A percentile compares a stretch with the other conserved stretches of the same genome.
Evolutionary conservation across 2,113 vertebrate genomes (phyloP).

Genomic region (Paracanthobrama guichenoti): DNA sequence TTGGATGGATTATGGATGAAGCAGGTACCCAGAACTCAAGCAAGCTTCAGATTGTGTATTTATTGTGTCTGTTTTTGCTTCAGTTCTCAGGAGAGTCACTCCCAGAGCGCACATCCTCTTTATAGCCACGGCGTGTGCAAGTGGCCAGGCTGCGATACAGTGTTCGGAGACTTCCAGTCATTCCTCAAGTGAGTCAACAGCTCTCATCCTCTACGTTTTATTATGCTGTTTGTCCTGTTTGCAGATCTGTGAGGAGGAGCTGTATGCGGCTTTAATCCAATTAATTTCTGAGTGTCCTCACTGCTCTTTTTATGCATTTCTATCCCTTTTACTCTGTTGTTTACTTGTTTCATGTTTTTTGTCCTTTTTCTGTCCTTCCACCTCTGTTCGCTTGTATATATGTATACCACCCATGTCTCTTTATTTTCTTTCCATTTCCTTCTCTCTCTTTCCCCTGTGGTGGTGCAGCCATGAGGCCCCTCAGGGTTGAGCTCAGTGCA

Average conservation of each 20-base stretch:
- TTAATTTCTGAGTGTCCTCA: conserved; percentile 17
- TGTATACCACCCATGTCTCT: conserved; percentile 13
- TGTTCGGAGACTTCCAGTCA: conserved; percentile 94
- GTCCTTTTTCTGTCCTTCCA: background rate
- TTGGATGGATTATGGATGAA: background rate
- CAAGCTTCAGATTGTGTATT: background rate
- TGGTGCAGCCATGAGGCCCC: conserved; percentile 44
- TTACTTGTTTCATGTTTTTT: conserved; percentile 15
- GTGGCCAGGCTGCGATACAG: conserved; percentile 97
- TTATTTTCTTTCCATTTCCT: background rate
- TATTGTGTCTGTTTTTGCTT: conserved; percentile 63
- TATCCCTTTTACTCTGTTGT: background rate
- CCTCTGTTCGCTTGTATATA: background rate
- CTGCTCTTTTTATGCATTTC: background rate
- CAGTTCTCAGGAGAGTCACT: conserved; percentile 83
- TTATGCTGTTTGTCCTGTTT: background rate
- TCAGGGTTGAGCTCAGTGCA: conserved; percentile 54
- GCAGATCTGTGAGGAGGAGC: background rate
- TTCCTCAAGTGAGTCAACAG: conserved; percentile 90
- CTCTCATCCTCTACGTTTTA: background rate
- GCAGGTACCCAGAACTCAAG: background rate
- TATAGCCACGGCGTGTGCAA: conserved; percentile 98
- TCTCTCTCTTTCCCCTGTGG: conserved; percentile 42
- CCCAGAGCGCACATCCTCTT: conserved; percentile 84
- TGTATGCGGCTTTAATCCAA: background rate